Evolutionary conservation across 2,797 vertebrate species (phyloP).

Genomic region (Mus spretus): DNA sequence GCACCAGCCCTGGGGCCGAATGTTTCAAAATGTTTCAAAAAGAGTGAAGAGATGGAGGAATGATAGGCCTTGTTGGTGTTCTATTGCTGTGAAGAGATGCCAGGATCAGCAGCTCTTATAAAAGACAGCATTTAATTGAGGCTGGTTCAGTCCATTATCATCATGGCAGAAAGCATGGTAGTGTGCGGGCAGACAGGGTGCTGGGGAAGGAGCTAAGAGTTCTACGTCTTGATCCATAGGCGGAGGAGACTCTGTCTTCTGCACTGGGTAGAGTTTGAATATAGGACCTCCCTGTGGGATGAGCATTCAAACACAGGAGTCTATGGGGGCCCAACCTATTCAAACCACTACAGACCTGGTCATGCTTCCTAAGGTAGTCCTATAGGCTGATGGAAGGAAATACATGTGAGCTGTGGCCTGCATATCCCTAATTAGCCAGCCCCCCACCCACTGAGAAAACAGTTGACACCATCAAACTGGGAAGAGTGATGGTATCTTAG

Average conservation of each 20-base stretch:
- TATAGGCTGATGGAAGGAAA: not conserved
- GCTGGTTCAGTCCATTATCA: not conserved
- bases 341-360: not conserved
- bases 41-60: not conserved
- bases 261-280: not conserved
- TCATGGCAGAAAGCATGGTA: not conserved
- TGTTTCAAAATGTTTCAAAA: not conserved
- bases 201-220: not conserved
- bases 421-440: conserved; percentile 28
- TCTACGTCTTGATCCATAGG: not conserved
- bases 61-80: not conserved
- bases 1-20: not conserved
- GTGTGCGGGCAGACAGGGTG: not conserved
- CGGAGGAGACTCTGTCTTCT: not conserved
- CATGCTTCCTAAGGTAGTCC: not conserved
- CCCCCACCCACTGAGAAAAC: not conserved
- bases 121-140: not conserved
- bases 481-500: conserved; percentile 12
- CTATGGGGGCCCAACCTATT: not conserved
- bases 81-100: not conserved
- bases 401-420: not conserved
- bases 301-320: not conserved
- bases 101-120: not conserved
- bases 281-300: not conserved
- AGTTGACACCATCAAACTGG: conserved; percentile 13